Percentiles rank a stretch among this genome's conserved stretches.
phyloP scores from a whole-genome alignment of 2,113 vertebrate genomes.

The Scatophagus argus region DNA sequence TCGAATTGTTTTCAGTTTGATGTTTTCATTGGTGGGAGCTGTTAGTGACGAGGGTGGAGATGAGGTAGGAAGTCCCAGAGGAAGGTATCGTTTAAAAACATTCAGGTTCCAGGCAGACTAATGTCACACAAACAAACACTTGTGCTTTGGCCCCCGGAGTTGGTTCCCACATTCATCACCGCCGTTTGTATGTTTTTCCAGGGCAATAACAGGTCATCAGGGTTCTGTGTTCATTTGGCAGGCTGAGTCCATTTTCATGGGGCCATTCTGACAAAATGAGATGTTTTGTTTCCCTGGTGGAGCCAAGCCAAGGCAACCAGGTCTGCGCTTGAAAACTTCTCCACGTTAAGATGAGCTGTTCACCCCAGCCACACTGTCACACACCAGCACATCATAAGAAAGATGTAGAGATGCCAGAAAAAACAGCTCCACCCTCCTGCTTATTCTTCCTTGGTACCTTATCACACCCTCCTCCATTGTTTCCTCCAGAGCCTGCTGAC shows the following conservation, averaged over 20 bases:
- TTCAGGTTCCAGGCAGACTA: constrained; percentile 6
- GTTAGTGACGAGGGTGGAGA: constrained; percentile 34
- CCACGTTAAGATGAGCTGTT: constrained; percentile 27
- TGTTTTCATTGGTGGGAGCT: neutral
- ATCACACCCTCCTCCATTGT: neutral
- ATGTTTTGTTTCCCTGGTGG: constrained; percentile 30
- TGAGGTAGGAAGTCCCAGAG: constrained; percentile 26
- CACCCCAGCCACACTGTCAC: neutral
- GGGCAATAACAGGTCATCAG: neutral
- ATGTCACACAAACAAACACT: constrained; percentile 39
- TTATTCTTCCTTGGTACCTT: neutral
- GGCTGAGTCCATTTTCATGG: constrained; percentile 35
- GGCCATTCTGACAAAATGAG: constrained; percentile 32
- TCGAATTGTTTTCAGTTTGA: constrained; percentile 12
- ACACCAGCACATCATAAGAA: constrained; percentile 5
- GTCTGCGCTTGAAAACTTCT: constrained; percentile 29
- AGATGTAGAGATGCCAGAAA: neutral
- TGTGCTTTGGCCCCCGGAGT: neutral
- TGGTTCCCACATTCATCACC: constrained; percentile 29
- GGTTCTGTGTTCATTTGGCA: constrained; percentile 11
- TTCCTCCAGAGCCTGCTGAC: constrained; percentile 94
- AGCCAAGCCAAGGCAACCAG: constrained; percentile 30
- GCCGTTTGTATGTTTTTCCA: neutral
- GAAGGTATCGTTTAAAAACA: constrained; percentile 50
- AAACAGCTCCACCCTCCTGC: neutral